Evolutionary conservation across 2,113 vertebrate genomes (phyloP), one percentile per base, ranked within the genome.

Genomic region (Glareola pratincola): DNA sequence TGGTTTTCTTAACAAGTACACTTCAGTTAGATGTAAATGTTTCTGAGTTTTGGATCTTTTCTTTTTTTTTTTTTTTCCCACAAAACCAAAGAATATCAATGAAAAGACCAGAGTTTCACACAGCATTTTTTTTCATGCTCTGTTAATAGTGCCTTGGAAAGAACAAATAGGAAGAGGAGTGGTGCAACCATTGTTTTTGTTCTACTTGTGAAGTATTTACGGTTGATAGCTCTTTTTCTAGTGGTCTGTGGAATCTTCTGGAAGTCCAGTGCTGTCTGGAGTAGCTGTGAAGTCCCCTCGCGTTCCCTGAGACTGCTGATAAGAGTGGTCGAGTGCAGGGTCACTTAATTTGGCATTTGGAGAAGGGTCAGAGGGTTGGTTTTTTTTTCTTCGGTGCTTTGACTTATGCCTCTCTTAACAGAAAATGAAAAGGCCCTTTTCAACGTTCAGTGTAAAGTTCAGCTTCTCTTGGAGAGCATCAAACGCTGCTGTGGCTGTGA

Each of bases 361-460:
- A 90, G 78, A 62, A 75, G 51, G 56, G 18, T 81, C 74, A 62
- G 7, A n/a, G 43, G 43, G 67, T 60, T 83, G 30, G 30, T 47
- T 41, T 14, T 3, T 16, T 85, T 85, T 57, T 14, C 19, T 68
- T 24, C 0, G 7, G 20, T 60, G 12, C 81, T 88, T 77, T 66
- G 77, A 77, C 36, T 63, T 87, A 41, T 6, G 6, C 41, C 73
- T 95, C 81, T 91, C 64, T 80, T 18, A 53, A 11, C 72, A 98
- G 97, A 93, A 83, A 69, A 94, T 27, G 57, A 92, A 69, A 90
- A 94, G 27, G 37, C 47, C 13, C 20, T 96, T 75, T 98, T 96
- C 56, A 97, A 91, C 67, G 59, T 39, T 81, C 53, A 57, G 32
- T 93, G 97, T 50, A 50, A 97, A 84, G 92, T 94, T 41, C 87